Evolutionary conservation across 2,797 vertebrate species (phyloP).

Genomic region (Liasis olivaceus): DNA sequence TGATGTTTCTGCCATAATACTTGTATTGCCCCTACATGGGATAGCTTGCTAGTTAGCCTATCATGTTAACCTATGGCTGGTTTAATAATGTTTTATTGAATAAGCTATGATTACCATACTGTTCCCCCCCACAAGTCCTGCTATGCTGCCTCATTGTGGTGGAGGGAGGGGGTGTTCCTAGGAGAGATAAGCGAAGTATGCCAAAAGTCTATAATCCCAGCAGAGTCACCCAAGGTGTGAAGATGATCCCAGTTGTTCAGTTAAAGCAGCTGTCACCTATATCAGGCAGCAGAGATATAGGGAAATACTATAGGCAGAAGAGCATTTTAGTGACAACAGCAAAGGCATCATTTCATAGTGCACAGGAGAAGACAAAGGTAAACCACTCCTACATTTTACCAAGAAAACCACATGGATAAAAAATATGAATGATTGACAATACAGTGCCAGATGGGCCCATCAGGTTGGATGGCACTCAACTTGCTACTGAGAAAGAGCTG

Average conservation of each 20-base stretch:
- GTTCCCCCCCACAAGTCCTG: neutral
- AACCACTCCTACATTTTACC: neutral
- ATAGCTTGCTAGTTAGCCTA: neutral
- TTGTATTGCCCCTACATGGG: neutral
- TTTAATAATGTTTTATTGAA: neutral
- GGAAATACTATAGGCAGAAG: neutral
- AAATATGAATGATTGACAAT: neutral
- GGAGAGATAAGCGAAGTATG: neutral
- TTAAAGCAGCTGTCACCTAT: neutral
- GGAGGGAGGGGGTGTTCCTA: neutral
- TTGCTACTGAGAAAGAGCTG: neutral
- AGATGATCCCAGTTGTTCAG: neutral
- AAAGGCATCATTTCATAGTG: neutral
- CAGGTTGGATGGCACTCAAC: neutral
- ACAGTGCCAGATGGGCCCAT: neutral
- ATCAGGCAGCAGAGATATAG: neutral
- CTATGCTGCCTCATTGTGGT: neutral
- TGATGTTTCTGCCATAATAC: neutral
- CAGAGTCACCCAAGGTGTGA: neutral
- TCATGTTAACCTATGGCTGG: neutral
- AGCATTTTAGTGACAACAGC: neutral
- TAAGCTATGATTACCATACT: neutral
- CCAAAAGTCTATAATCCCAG: neutral
- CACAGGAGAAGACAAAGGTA: neutral
- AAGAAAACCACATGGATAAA: neutral